Conservation (phyloP, 2,113 vertebrate species). For the Sinocyclocheilus maitianheensis region DNA sequence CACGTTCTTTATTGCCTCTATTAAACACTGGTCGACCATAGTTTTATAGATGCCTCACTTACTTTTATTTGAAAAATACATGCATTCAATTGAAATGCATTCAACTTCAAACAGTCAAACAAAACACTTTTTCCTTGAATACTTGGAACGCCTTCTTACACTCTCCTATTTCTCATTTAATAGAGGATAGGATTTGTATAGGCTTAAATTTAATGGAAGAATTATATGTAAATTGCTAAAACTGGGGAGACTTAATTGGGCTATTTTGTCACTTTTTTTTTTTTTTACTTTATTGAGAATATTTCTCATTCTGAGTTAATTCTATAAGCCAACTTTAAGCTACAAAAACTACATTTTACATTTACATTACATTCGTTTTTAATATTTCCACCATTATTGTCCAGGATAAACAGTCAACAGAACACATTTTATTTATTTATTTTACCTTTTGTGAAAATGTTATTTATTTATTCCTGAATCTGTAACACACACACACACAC, state of each 20-base stretch:
- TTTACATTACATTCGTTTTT: not conserved
- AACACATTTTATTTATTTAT: not conserved
- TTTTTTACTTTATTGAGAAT: not conserved
- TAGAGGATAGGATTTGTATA: not conserved
- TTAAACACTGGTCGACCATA: not conserved
- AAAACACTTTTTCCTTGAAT: not conserved
- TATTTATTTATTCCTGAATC: too few relatives aligned
- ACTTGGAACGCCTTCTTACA: not conserved
- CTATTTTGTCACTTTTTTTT: not conserved
- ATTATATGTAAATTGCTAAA: not conserved
- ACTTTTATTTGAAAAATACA: not conserved
- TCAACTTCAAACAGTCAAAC: not conserved
- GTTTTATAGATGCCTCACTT: slow-evolving; percentile 1
- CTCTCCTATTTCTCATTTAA: not conserved
- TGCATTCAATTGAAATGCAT: not conserved
- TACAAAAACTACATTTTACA: not conserved
- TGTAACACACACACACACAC: too few relatives aligned
- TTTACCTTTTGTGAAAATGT: too few relatives aligned
- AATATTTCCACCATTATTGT: not conserved
- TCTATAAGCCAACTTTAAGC: not conserved
- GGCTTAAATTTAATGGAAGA: not conserved
- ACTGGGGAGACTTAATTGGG: not conserved
- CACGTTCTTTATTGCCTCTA: not conserved
- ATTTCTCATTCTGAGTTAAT: not conserved
- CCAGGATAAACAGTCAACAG: not conserved